Conservation (phyloP, 1,140 invertebrate species). For the Trypoxylus dichotomus region DNA sequence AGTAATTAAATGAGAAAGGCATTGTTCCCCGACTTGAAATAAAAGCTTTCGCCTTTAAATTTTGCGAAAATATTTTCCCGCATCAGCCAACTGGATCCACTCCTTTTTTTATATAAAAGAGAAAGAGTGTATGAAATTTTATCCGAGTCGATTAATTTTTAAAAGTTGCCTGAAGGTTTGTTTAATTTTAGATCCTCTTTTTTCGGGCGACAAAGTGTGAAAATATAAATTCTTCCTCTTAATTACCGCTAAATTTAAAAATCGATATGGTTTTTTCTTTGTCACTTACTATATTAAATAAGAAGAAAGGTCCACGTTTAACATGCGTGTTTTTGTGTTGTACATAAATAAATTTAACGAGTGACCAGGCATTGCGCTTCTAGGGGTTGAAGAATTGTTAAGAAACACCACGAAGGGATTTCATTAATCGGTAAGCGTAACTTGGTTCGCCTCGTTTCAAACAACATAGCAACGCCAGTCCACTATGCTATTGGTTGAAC, state of each 20-base stretch:
- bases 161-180: not conserved
- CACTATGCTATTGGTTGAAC: slow-evolving; percentile 43
- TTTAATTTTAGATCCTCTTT: not conserved
- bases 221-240: not conserved
- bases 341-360: slow-evolving; percentile 21
- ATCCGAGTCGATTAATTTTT: no score
- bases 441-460: slow-evolving; percentile 4
- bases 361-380: slow-evolving; percentile 32
- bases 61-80: not conserved
- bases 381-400: slow-evolving; percentile 18
- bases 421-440: slow-evolving; percentile 15
- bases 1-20: no score
- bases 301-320: not conserved
- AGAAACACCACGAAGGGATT: slow-evolving; percentile 2
- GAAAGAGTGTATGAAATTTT: no score
- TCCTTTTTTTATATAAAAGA: no score
- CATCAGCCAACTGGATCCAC: not conserved
- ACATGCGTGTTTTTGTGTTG: not conserved
- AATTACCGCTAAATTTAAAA: not conserved
- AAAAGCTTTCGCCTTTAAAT: not conserved
- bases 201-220: not conserved
- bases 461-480: slow-evolving; percentile 45
- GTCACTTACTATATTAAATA: not conserved
- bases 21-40: no score
- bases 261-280: slow-evolving; percentile 2